Evolutionary conservation across 1,140 invertebrate species (phyloP).

Genomic region (Trachelipus rathkii): DNA sequence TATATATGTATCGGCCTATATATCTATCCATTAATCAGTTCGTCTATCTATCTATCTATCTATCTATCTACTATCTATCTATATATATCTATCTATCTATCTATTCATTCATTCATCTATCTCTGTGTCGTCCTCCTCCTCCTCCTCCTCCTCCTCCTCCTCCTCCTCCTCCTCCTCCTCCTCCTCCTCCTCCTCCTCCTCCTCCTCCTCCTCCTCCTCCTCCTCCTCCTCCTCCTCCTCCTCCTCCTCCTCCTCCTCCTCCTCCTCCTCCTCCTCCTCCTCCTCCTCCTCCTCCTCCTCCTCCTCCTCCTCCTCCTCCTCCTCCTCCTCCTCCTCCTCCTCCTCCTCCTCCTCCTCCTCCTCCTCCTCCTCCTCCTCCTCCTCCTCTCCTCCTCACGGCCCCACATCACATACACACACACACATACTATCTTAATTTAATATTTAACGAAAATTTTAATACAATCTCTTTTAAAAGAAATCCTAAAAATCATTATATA

Average conservation of each 20-base stretch:
- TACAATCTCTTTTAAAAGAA: too few relatives aligned
- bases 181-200: background rate
- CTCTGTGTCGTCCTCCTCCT: too few relatives aligned
- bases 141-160: background rate
- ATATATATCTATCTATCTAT: too few relatives aligned
- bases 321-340: slow-evolving; percentile 8
- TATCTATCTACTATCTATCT: too few relatives aligned
- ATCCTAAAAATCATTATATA: too few relatives aligned
- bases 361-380: slow-evolving; percentile 8
- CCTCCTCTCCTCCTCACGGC: slow-evolving; percentile 8
- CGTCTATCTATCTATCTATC: too few relatives aligned
- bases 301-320: slow-evolving; percentile 8
- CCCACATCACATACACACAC: background rate
- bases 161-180: background rate
- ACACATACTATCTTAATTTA: too few relatives aligned
- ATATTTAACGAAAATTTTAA: too few relatives aligned
- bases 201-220: background rate
- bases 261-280: slow-evolving; percentile 8
- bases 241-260: slow-evolving; percentile 8
- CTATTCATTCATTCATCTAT: too few relatives aligned
- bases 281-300: slow-evolving; percentile 8
- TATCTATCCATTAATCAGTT: too few relatives aligned
- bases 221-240: background rate
- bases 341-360: slow-evolving; percentile 8
- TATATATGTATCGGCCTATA: too few relatives aligned